phyloP scores from a whole-genome alignment of 2,888 invertebrate species.

The Brenthis ino region DNA sequence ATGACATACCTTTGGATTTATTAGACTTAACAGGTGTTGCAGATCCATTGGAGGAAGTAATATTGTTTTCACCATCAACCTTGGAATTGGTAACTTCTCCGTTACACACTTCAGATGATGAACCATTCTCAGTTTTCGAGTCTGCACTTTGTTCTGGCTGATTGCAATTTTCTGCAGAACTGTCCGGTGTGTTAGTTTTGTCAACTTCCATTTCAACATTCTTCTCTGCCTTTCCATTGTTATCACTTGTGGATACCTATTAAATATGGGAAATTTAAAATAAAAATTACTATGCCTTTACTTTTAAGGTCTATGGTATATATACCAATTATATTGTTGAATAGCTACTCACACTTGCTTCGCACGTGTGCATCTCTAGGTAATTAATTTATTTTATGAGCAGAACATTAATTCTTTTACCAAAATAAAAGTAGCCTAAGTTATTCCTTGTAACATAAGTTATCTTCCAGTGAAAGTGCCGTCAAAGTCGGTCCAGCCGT shows the following conservation, averaged over 20 bases:
- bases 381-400: too few relatives aligned
- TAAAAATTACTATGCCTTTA: too few relatives aligned
- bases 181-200: constrained; percentile 68
- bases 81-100: constrained; percentile 76
- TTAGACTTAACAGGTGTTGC: constrained; percentile 62
- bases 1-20: constrained; percentile 59
- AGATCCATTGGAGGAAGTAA: constrained; percentile 80
- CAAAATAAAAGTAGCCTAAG: too few relatives aligned
- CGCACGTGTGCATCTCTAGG: too few relatives aligned
- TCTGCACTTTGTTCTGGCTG: constrained; percentile 72
- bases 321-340: too few relatives aligned
- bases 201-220: constrained; percentile 55
- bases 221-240: constrained; percentile 53
- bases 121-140: constrained; percentile 55
- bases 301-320: too few relatives aligned
- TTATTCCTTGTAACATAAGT: too few relatives aligned
- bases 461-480: too few relatives aligned
- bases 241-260: constrained; percentile 76
- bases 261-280: neutral
- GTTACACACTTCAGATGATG: constrained; percentile 59
- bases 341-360: too few relatives aligned
- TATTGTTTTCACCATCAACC: constrained; percentile 65
- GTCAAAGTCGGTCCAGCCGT: too few relatives aligned
- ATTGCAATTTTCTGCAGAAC: constrained; percentile 70
- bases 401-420: too few relatives aligned